Base-by-base conservation (phyloP, 2,888 invertebrate genomes). In the Eledona agricola region DNA sequence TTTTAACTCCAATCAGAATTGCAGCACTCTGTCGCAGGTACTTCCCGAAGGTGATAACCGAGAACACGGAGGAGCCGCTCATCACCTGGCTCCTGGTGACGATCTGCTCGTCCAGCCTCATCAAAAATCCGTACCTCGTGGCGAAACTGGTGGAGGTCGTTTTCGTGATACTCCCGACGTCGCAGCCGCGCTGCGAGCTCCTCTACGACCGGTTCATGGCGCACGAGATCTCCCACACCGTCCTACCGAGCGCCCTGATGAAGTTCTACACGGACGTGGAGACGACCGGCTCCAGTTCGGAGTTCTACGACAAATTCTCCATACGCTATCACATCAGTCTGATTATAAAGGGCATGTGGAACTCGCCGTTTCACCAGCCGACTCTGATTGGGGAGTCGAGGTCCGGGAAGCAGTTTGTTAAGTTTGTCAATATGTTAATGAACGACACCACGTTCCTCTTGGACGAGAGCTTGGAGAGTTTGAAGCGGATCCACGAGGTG, bases 221-320 rank as follows among this genome's bases (percentile, higher is more conserved):
- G 60, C 94, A 96, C 74, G 90, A 90, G 40, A 80, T 94, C 56
- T 88, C 93, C 3, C 88, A 90, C 66, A 86, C 86, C 1, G 82
- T 85, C 51, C 80, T 99, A 52, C 92, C 96, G 0, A 89, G 93
- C 62, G 89, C 91, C 9, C 81, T 99, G 22, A 96, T 98, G 95
- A 93, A 93, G 77, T 99, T 99, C 80, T 99, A 99, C 78, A 95
- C 96, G 65, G 96, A 96, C 69, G 93, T 97, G 46, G 98, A 98
- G 80, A 93, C 93, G 5, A 98, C 97, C 4, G 98, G 98, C 4
- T 93, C 96, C 63, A 95, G 93, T 77, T 95, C 94, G 19, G 99
- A 99, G 79, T 99, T 99, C 79, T 99, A 97, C 72, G 98, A 98
- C 78, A 99, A 99, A 79, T 99, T 99, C 78, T 94, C 95, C 5